phyloP scores from a whole-genome alignment of 2,113 vertebrate species.

The Zosterops borbonicus region DNA sequence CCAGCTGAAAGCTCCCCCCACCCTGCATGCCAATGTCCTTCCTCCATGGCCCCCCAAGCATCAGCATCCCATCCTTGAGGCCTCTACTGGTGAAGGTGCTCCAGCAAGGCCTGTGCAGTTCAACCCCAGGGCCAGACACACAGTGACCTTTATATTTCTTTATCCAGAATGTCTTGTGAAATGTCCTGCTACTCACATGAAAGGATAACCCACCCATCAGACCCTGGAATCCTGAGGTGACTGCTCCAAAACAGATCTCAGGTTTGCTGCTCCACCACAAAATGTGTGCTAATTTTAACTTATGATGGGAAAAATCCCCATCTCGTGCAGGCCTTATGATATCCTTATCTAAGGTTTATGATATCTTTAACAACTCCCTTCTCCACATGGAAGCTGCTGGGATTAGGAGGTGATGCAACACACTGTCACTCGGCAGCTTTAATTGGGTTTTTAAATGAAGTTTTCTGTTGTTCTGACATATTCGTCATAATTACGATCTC shows the following conservation, averaged over 20 bases:
- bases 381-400: background rate
- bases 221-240: fast-evolving
- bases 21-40: fast-evolving
- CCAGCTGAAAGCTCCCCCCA: background rate
- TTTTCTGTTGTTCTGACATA: slow-evolving; percentile 50
- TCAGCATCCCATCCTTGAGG: background rate
- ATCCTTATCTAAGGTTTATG: background rate
- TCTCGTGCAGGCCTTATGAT: background rate
- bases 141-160: background rate
- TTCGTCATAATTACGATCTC: background rate
- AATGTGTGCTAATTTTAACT: background rate
- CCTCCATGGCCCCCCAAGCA: background rate
- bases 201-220: background rate
- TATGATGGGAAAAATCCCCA: background rate
- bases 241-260: background rate
- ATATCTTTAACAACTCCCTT: background rate
- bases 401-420: slow-evolving; percentile 9
- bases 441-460: slow-evolving; percentile 35
- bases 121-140: too few species aligned
- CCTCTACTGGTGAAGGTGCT: background rate
- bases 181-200: fast-evolving
- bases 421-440: slow-evolving; percentile 35
- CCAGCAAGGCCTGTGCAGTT: background rate
- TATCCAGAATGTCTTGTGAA: background rate
- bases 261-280: background rate